Conservation (phyloP, 2,113 vertebrate genomes). For the Oryzias javanicus region DNA sequence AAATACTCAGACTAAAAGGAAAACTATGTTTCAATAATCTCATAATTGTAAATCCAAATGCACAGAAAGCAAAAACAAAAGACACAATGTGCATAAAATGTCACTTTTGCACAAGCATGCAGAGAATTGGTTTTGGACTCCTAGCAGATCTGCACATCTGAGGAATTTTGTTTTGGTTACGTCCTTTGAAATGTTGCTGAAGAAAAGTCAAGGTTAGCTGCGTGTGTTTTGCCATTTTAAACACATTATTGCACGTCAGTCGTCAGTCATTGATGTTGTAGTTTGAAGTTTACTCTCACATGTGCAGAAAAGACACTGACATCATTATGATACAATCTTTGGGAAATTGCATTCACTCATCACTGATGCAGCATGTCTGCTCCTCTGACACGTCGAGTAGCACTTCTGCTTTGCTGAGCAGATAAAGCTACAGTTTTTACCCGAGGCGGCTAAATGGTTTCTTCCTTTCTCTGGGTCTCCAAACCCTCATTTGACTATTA, state of each 20-base stretch:
- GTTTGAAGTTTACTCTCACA: constrained; percentile 50
- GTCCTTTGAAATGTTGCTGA: constrained; percentile 42
- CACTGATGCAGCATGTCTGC: constrained; percentile 57
- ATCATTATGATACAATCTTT: constrained; percentile 57
- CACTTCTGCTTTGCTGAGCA: constrained; percentile 53
- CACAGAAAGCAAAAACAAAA: no score
- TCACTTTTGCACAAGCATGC: no score
- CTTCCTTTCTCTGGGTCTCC: constrained; percentile 30
- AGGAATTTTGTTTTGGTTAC: constrained; percentile 52
- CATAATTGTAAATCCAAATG: no score
- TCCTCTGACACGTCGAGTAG: constrained; percentile 62
- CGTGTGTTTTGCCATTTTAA: constrained; percentile 67
- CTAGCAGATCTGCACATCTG: background rate
- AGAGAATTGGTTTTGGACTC: no score
- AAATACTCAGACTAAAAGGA: no score
- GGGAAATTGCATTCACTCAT: constrained; percentile 69
- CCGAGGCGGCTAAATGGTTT: constrained; percentile 58
- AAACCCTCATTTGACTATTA: constrained; percentile 50
- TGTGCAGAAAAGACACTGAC: constrained; percentile 52
- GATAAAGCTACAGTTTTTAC: constrained; percentile 49
- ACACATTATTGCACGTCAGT: constrained; percentile 63
- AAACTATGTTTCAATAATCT: no score
- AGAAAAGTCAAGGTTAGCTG: constrained; percentile 28
- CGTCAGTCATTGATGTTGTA: constrained; percentile 30
- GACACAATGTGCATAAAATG: no score